phyloP scores from a whole-genome alignment of 1,140 invertebrate species.

The Samia ricini region DNA sequence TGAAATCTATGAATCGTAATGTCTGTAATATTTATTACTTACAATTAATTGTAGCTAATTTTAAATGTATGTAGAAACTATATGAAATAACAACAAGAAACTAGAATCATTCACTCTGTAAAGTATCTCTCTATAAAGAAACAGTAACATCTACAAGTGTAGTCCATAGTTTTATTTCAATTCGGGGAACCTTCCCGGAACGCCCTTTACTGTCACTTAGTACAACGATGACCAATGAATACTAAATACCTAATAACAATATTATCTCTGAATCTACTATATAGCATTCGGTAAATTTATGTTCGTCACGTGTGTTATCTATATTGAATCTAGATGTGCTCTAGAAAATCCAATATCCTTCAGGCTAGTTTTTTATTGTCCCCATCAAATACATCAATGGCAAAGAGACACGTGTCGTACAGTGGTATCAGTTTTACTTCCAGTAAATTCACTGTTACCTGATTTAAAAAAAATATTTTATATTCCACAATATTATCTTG shows the following conservation, averaged over 20 bases:
- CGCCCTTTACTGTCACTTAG: neutral
- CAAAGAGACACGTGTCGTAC: conserved; percentile 52
- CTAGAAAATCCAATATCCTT: conserved; percentile 20
- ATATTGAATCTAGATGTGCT: conserved; percentile 18
- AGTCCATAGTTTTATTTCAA: neutral
- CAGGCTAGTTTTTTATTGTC: conserved; percentile 14
- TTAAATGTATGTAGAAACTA: too few species aligned
- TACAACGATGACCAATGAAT: neutral
- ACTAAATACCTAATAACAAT: neutral
- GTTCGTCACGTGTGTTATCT: conserved; percentile 12
- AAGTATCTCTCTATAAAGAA: too few species aligned
- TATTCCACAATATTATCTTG: neutral
- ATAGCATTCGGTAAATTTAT: conserved; percentile 10
- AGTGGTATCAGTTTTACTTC: conserved; percentile 22
- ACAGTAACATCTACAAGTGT: too few species aligned
- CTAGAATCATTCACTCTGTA: too few species aligned
- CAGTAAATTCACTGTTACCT: too few species aligned
- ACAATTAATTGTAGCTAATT: too few species aligned
- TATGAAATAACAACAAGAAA: too few species aligned
- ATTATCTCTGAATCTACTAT: neutral
- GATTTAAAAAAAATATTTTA: neutral
- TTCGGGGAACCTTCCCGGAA: neutral
- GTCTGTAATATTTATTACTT: too few species aligned
- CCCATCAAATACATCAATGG: conserved; percentile 54
- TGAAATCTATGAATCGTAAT: too few species aligned